A percentile compares a stretch with the other conserved stretches of the same genome.
Conservation (phyloP, 30 jellyfish, hydroid and myxozoan species). For the Pelagia noctiluca region DNA sequence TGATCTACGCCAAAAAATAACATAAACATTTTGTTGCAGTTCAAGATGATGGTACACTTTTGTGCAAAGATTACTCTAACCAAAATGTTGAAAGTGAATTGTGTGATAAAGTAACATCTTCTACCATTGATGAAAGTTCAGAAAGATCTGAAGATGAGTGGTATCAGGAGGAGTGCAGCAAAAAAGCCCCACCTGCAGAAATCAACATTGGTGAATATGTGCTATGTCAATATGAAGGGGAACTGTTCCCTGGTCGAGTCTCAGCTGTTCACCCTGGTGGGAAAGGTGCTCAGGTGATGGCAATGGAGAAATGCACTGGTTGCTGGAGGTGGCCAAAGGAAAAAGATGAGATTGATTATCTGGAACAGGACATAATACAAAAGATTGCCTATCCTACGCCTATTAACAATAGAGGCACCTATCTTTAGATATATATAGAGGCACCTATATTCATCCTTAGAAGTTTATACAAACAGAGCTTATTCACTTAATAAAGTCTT, state of each 20-base stretch:
- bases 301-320: constrained; percentile 64
- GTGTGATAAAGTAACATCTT: background rate
- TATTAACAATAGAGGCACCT: constrained; percentile 60
- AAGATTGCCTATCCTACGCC: constrained; percentile 58
- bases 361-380: constrained; percentile 37
- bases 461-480: no score
- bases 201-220: constrained; percentile 18
- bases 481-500: no score
- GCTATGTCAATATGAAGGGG: constrained; percentile 44
- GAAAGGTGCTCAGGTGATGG: constrained; percentile 33
- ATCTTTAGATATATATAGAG: no score
- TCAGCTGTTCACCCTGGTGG: constrained; percentile 25
- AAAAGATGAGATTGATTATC: constrained; percentile 48
- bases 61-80: constrained; percentile 24
- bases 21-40: constrained; percentile 31
- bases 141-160: constrained; percentile 46
- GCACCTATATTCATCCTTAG: no score
- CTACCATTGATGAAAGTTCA: background rate
- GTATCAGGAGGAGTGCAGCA: constrained; percentile 43
- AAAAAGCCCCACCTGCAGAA: constrained; percentile 27
- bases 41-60: constrained; percentile 5
- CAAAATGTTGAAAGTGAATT: background rate
- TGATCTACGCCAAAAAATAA: background rate
- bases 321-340: constrained; percentile 61
- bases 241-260: constrained; percentile 41